A percentile compares a stretch with the other conserved stretches of the same genome.
Conservation (phyloP, 2,113 vertebrate genomes). For the Micronisus gabar region DNA sequence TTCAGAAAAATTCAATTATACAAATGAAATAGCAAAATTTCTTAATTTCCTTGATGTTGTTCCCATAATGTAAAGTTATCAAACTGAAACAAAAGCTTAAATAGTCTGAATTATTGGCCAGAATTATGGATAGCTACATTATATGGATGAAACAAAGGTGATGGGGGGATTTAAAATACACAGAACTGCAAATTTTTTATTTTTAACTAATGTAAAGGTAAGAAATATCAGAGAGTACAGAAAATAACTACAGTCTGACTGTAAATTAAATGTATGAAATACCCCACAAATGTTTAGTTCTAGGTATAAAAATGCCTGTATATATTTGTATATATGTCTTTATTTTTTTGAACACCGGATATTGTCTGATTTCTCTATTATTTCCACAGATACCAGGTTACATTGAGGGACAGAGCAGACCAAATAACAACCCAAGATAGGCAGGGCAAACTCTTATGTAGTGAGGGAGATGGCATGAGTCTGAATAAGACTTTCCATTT, state of each 20-base stretch:
- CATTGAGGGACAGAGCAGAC: neutral
- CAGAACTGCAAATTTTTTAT: neutral
- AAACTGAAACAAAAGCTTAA: slow-evolving; percentile 53
- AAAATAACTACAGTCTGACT: neutral
- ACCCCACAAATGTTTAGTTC: neutral
- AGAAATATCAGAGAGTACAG: neutral
- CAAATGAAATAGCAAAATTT: slow-evolving; percentile 67
- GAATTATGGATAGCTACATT: neutral
- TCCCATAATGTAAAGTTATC: slow-evolving; percentile 45
- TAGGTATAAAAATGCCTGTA: neutral
- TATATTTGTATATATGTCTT: neutral
- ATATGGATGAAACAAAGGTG: neutral
- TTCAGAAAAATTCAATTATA: slow-evolving; percentile 62
- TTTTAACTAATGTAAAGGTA: neutral
- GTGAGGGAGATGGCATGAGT: neutral
- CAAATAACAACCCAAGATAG: neutral
- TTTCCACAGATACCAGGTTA: neutral
- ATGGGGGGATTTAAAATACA: neutral
- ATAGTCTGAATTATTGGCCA: slow-evolving; percentile 4
- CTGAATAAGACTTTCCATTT: neutral
- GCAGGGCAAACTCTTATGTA: neutral
- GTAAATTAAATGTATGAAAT: neutral
- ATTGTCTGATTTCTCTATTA: neutral
- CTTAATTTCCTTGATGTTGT: slow-evolving; percentile 62
- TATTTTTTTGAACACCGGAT: neutral